phyloP scores from a whole-genome alignment of 2,797 vertebrate genomes.

The Pipistrellus nathusii region DNA sequence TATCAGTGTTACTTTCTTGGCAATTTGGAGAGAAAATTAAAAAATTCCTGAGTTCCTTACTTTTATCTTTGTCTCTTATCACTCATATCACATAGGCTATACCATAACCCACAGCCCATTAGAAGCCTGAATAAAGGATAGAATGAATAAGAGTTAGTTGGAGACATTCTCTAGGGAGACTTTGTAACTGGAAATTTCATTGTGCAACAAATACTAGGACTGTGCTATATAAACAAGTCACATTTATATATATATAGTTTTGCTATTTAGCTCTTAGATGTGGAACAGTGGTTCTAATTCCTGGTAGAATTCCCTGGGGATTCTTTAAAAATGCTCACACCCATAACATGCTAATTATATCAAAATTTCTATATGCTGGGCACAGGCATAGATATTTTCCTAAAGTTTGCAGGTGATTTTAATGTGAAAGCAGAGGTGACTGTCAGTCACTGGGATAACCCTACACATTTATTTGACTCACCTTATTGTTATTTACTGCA shows the following conservation, averaged over 20 bases:
- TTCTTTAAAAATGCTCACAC: not conserved
- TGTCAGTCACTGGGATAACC: not conserved
- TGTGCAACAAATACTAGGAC: not conserved
- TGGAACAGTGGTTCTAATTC: not conserved
- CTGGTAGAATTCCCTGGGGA: not conserved
- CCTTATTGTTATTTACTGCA: not conserved
- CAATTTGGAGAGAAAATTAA: not conserved
- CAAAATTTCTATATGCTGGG: not conserved
- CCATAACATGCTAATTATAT: conserved; percentile 13
- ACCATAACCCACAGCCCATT: not conserved
- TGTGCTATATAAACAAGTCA: not conserved
- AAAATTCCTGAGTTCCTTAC: not conserved
- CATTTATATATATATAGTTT: not conserved
- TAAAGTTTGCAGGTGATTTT: not conserved
- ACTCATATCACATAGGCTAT: not conserved
- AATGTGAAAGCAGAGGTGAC: not conserved
- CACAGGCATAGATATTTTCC: not conserved
- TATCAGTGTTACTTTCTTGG: not conserved
- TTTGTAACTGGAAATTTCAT: not conserved
- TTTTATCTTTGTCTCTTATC: conserved; percentile 10
- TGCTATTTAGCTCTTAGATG: not conserved
- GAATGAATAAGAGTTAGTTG: not conserved
- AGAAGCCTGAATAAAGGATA: not conserved
- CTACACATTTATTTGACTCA: not conserved
- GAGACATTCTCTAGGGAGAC: not conserved